Evolutionary conservation across 1,140 invertebrate genomes (phyloP), one percentile per base, ranked within the genome.

Genomic region (Ostrea edulis): DNA sequence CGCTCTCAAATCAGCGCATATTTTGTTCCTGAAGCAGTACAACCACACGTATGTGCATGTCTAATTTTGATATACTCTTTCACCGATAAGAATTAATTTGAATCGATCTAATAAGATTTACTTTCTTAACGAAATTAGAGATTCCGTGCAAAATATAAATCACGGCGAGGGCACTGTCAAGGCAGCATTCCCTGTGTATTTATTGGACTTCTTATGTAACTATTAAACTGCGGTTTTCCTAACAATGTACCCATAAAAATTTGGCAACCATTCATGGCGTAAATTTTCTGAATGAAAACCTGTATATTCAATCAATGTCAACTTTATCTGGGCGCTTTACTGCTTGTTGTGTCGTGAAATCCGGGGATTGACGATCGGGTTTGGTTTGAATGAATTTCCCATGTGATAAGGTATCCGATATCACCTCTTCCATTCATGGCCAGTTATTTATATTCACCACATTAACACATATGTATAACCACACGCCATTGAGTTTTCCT

Each of bases 81-180:
- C 35, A 9, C 68, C 25, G 22, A 44, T 77, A 77, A 77, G 55
- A 62, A 77, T 77, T 77, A 29, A 35, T 77, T 77, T 25, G 29
- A 77, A 77, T 77, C 29, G 68, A 77, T 77, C 68, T 77, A 77
- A 77, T 77, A 77, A 77, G 68, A 77, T 77, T 77, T 77, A 77
- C 68, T 77, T 77, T 77, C 14, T 25, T 14, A 77, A 44, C 35
- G 68, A 44, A 77, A 77, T 77, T 77, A 77, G 68, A 71, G 68
- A 29, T 77, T 35, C 68, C 68, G 68, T 77, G 3, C 8, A 25
- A 77, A 29, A 25, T 29, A 77, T 44, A 77, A 77, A 77, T 77
- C 68, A 77, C 22, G 8, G 22, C 68, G 29, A 4, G 22, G 68
- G 12, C 35, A 2, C 68, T 12, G 9, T 77, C 14, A 77, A 77